A percentile compares a stretch with the other conserved stretches of the same genome.
These are phyloP conservation scores for Erpobdella octoculata DNA, from an alignment of 2,888 invertebrate genomes.

Conservation along the genomic window DNA sequence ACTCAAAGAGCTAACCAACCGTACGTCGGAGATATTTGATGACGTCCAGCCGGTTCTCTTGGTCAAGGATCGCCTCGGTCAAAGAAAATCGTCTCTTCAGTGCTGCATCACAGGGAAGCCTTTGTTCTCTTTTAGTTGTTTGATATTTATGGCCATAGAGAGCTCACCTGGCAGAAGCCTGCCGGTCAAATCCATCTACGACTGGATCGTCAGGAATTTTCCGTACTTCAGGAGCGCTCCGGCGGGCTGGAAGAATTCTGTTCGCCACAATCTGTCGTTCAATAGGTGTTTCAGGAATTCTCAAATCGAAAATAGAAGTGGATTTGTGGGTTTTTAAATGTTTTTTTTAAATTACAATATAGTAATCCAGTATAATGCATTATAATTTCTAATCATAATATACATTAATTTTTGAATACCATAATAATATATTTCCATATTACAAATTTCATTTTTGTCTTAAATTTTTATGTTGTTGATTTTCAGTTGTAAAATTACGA, in stretches of 20 bases:
- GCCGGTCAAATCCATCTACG: constrained; percentile 16
- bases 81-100: no score
- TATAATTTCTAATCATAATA: no score
- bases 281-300: constrained; percentile 20
- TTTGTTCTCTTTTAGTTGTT: neutral
- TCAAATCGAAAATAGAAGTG: no score
- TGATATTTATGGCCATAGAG: constrained; percentile 24
- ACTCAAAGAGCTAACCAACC: neutral
- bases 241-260: constrained; percentile 23
- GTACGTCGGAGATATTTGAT: neutral
- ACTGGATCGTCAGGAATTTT: constrained; percentile 20
- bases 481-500: no score
- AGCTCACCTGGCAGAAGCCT: neutral
- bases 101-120: neutral
- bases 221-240: neutral
- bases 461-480: no score
- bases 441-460: no score
- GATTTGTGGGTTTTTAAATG: no score
- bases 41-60: neutral
- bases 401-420: no score
- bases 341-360: no score
- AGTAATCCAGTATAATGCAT: no score
- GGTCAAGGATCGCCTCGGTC: neutral
- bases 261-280: constrained; percentile 23
- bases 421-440: no score